Percentiles rank a stretch among this genome's conserved stretches.
Conservation (phyloP, 1,140 invertebrate species). For the Lepidurus packardi region DNA sequence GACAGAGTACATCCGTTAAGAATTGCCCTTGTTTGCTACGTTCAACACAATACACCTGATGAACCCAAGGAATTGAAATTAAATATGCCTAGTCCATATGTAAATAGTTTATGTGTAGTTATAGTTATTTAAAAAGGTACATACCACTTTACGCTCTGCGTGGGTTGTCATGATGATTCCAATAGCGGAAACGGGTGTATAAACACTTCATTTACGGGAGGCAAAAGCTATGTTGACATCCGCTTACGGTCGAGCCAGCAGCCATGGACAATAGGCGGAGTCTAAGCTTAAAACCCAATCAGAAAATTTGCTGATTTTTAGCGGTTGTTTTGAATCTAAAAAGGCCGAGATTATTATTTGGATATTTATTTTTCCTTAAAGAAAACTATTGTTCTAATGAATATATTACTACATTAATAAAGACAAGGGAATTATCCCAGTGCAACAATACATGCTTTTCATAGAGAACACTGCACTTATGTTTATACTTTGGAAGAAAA, state of each 20-base stretch:
- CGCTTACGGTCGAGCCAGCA: neutral
- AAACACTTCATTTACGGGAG: neutral
- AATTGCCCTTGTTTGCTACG: too few species aligned
- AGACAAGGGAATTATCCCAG: neutral
- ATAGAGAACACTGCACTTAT: neutral
- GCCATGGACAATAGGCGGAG: neutral
- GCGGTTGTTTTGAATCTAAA: too few species aligned
- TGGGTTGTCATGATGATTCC: neutral
- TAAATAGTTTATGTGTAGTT: neutral
- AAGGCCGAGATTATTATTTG: too few species aligned
- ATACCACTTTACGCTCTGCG: conserved; percentile 3
- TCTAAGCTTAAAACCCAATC: neutral
- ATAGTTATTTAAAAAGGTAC: neutral
- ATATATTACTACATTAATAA: too few species aligned
- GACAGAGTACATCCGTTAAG: too few species aligned
- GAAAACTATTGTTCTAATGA: too few species aligned
- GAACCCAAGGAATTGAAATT: too few species aligned
- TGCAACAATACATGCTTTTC: neutral
- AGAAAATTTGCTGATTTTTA: neutral
- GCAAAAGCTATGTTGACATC: conserved; percentile 3
- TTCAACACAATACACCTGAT: too few species aligned
- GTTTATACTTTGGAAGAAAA: neutral
- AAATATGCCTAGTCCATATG: neutral
- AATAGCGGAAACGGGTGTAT: neutral
- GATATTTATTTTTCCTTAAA: too few species aligned